Base-by-base conservation (phyloP, 2,797 vertebrate genomes). In the Cuniculus paca region DNA sequence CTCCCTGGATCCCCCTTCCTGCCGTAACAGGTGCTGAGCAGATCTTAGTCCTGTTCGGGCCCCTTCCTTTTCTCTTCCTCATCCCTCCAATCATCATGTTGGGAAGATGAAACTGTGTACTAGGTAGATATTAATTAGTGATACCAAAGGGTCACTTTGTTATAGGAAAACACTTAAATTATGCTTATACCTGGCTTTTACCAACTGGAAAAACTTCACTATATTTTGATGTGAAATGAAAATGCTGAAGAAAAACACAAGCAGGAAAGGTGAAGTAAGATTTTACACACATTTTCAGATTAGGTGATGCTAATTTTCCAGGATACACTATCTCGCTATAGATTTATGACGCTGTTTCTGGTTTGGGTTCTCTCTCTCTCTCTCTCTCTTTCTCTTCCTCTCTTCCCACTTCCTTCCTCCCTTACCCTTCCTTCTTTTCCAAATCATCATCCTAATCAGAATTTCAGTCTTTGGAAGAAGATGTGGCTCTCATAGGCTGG, bases 151-250 rank as follows among this genome's bases (percentile, higher is more conserved):
- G 84, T 83, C 48, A 52, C 54, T 95, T 63, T 54, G 26, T 60
- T 60, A 86, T 20, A 31, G 48, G 45, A 19, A 94, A 86, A 61
- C 13, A 22, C 24, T 83, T 87, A 78, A 82, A 74, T 91, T 75
- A 75, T 70, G 52, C 61, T 93, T 84, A 65, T 89, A 89, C 75
- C 74, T 81, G 77, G 28, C 60, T 94, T 91, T 78, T 88, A 58
- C 79, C 54, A 89, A 34, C 60, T 86, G 74, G 45, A 58, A 78
- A 80, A 36, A 6, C 4, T 22, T 81, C 74, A 79, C 0, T 74
- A 0, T 65, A 74, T 91, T 80, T 92, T 89, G 78, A 54, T 60
- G 39, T 50, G 54, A 86, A 86, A 56, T 52, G 61, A 78, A 89
- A 65, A 14, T 42, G 22, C 14, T 75, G 19, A 84, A 63, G 72